A percentile compares a stretch with the other conserved stretches of the same genome.
phyloP scores from a whole-genome alignment of 2,888 invertebrate genomes.

The Suillia variegata region DNA sequence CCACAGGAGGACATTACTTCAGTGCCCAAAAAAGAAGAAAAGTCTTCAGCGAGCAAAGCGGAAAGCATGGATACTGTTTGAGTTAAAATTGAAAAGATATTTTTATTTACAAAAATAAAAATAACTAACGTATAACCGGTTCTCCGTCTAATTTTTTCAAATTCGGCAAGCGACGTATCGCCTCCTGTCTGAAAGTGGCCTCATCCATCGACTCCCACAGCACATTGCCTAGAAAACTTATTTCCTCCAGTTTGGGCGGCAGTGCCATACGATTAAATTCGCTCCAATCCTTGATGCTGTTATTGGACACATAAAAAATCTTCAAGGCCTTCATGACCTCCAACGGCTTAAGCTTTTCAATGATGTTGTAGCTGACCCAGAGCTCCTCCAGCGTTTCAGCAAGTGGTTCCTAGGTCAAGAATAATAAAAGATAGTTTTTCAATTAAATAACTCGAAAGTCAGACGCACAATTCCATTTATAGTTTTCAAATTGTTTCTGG shows the following conservation, averaged over 20 bases:
- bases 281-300: slow-evolving; percentile 85
- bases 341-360: slow-evolving; percentile 91
- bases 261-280: slow-evolving; percentile 84
- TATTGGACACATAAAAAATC: slow-evolving; percentile 83
- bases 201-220: slow-evolving; percentile 75
- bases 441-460: neutral
- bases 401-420: slow-evolving; percentile 69
- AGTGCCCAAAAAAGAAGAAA: neutral
- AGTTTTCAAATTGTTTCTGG: slow-evolving; percentile 88
- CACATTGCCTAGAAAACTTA: slow-evolving; percentile 83
- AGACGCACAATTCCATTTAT: slow-evolving; percentile 79
- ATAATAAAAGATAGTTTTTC: neutral
- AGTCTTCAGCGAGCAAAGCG: neutral
- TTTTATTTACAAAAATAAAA: neutral
- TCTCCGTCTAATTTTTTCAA: slow-evolving; percentile 83
- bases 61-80: slow-evolving; percentile 36
- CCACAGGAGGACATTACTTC: slow-evolving; percentile 12
- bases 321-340: slow-evolving; percentile 78
- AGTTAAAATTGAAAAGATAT: slow-evolving; percentile 9
- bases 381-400: slow-evolving; percentile 88
- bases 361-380: slow-evolving; percentile 92
- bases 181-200: slow-evolving; percentile 74
- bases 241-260: slow-evolving; percentile 73
- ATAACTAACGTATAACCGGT: slow-evolving; percentile 58
- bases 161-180: slow-evolving; percentile 73